Percentiles rank a stretch among this genome's conserved stretches.
phyloP scores from a whole-genome alignment of 2,888 invertebrate genomes.

The Nemapogon koenigi region DNA sequence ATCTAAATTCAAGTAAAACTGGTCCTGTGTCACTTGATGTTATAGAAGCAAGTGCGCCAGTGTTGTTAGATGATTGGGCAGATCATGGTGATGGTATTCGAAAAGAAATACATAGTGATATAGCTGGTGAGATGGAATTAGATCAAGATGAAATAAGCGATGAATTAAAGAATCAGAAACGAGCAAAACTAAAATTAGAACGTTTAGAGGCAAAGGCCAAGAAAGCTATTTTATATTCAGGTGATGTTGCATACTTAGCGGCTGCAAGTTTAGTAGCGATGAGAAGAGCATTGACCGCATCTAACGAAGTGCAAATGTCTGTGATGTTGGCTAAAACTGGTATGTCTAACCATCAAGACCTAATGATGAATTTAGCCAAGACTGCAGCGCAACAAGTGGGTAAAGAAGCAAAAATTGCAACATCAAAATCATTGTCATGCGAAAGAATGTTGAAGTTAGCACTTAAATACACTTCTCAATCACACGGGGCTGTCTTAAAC shows the following conservation, averaged over 20 bases:
- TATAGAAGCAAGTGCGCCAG: constrained; percentile 33
- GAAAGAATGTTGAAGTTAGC: constrained; percentile 50
- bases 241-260: constrained; percentile 53
- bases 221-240: constrained; percentile 55
- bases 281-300: constrained; percentile 51
- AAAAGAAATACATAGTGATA: constrained; percentile 35
- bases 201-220: constrained; percentile 49
- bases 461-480: constrained; percentile 50
- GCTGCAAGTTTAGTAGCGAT: constrained; percentile 55
- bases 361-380: constrained; percentile 58
- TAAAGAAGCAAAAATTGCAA: constrained; percentile 52
- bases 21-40: constrained; percentile 24
- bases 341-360: constrained; percentile 51
- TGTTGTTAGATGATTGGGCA: constrained; percentile 41
- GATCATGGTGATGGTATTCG: constrained; percentile 36
- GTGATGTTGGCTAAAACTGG: constrained; percentile 49
- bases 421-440: constrained; percentile 47
- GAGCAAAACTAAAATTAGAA: constrained; percentile 41
- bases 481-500: constrained; percentile 47
- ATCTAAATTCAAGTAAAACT: constrained; percentile 22
- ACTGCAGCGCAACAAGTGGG: constrained; percentile 58
- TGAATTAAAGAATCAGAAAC: constrained; percentile 35
- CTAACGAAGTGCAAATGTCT: constrained; percentile 56
- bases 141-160: constrained; percentile 44
- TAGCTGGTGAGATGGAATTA: constrained; percentile 47